phyloP scores from a whole-genome alignment of 2,113 vertebrate species.

The Calyptommatus sinebrachiatus region DNA sequence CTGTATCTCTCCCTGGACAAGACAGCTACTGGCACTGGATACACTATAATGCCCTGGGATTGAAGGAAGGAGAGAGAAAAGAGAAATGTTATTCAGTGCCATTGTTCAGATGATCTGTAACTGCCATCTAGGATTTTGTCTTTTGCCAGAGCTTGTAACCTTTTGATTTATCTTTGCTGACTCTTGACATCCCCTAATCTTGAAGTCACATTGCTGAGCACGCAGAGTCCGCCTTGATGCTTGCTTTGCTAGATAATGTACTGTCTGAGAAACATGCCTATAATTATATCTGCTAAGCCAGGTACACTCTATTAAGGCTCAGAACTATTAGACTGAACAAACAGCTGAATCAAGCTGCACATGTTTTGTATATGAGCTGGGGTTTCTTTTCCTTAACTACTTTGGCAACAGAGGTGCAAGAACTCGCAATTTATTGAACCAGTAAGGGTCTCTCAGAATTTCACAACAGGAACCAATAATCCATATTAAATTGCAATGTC shows the following conservation, averaged over 20 bases:
- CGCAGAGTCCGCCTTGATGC: constrained; percentile 28
- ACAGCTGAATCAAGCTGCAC: not conserved
- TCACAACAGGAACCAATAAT: not conserved
- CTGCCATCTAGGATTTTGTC: constrained; percentile 17
- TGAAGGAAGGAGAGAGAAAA: not conserved
- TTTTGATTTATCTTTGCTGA: constrained; percentile 50
- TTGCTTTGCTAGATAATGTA: constrained; percentile 30
- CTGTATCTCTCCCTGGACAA: not conserved
- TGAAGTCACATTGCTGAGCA: constrained; percentile 42
- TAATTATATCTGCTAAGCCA: constrained; percentile 36
- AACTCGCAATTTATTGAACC: not conserved
- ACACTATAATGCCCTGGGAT: constrained; percentile 46
- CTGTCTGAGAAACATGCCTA: constrained; percentile 13
- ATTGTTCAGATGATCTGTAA: constrained; percentile 19
- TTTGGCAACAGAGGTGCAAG: not conserved
- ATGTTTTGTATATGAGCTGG: not conserved
- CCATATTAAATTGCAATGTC: not conserved
- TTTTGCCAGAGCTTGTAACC: constrained; percentile 42
- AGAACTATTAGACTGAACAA: constrained; percentile 18
- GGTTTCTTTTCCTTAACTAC: not conserved
- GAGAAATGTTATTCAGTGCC: constrained; percentile 21
- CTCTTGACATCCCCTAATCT: constrained; percentile 23
- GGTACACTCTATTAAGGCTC: constrained; percentile 18
- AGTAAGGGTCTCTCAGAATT: not conserved
- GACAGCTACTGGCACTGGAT: constrained; percentile 5